A percentile compares a stretch with the other conserved stretches of the same genome.
phyloP scores from a whole-genome alignment of 2,888 invertebrate genomes.

The Formica aserva region DNA sequence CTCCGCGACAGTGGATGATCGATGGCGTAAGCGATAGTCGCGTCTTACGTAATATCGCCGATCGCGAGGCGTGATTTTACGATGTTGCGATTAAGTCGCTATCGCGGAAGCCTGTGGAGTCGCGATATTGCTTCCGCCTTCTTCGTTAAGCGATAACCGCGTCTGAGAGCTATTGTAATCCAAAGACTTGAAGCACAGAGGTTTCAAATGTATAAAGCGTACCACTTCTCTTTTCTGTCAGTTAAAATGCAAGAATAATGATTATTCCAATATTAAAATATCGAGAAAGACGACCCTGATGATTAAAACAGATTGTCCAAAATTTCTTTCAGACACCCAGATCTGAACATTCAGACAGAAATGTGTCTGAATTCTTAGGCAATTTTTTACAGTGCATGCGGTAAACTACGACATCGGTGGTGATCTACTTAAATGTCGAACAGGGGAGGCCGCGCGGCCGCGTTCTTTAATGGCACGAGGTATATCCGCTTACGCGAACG shows the following conservation, averaged over 20 bases:
- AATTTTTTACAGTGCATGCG: too few species aligned
- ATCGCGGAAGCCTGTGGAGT: background rate
- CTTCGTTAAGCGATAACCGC: conserved; percentile 20
- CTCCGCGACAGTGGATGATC: conserved; percentile 8
- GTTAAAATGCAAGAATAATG: background rate
- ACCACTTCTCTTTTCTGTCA: background rate
- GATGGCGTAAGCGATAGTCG: conserved; percentile 17
- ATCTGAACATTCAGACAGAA: too few species aligned
- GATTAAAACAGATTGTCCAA: too few species aligned
- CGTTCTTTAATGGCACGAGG: background rate
- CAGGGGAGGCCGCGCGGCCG: background rate
- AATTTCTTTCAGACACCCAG: too few species aligned
- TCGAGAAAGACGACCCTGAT: too few species aligned
- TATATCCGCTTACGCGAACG: conserved; percentile 23
- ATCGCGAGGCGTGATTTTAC: conserved; percentile 25
- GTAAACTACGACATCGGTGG: conserved; percentile 2
- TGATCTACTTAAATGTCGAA: conserved; percentile 18
- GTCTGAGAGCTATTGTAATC: conserved; percentile 4
- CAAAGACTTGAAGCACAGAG: conserved; percentile 2
- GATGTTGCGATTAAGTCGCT: conserved; percentile 25
- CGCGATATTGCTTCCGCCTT: conserved; percentile 33
- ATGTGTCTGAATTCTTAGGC: too few species aligned
- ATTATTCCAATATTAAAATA: background rate
- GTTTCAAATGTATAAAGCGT: background rate
- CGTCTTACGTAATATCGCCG: background rate